Evolutionary conservation across 2,113 vertebrate species (phyloP), one percentile per base, ranked within the genome.

Genomic region (Petroica traversi): DNA sequence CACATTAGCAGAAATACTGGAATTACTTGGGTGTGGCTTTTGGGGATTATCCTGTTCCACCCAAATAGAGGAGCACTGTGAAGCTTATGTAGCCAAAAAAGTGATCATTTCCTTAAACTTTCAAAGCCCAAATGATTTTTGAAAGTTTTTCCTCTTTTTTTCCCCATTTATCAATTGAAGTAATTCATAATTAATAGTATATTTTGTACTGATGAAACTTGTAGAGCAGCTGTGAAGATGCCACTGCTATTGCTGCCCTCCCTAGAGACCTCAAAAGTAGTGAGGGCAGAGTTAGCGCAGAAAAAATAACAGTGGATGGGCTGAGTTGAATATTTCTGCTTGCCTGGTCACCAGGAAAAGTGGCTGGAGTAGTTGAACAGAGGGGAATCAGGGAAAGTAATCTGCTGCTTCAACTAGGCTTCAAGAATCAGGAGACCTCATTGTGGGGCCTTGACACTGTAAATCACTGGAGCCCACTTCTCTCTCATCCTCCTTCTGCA

Each of bases 1-100:
- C 75, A 57, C 86, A 91, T 92, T 88, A 89, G 86, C 86, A 94
- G 96, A 95, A 95, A 93, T 88, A 96, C 92, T 91, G 92, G 96
- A 95, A 95, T 95, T 81, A 84, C 88, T 63, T 84, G 91, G 95
- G 95, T 93, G 95, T 92, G 95, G 64, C 41, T 93, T 84, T 93
- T 31, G 36, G 83, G 84, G 76, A 92, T 97, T 88, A 94, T 86
- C 68, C 72, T 94, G 91, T 91, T 96, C 91, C 85, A 93, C 88
- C 83, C 91, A 91, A 95, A 94, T 3, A 78, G 48, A 91, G 83
- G 86, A 92, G 52, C 38, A 88, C 67, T 80, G 33, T 36, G 63
- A 88, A 74, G 46, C 8, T 89, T 52, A 83, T 52, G 61, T 20
- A 91, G 86, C 55, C 64, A 93, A 86, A 86, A 45, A 74, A 59